Evolutionary conservation across 2,113 vertebrate species (phyloP), one percentile per base, ranked within the genome.

Genomic region (Nyctibius bracteatus): DNA sequence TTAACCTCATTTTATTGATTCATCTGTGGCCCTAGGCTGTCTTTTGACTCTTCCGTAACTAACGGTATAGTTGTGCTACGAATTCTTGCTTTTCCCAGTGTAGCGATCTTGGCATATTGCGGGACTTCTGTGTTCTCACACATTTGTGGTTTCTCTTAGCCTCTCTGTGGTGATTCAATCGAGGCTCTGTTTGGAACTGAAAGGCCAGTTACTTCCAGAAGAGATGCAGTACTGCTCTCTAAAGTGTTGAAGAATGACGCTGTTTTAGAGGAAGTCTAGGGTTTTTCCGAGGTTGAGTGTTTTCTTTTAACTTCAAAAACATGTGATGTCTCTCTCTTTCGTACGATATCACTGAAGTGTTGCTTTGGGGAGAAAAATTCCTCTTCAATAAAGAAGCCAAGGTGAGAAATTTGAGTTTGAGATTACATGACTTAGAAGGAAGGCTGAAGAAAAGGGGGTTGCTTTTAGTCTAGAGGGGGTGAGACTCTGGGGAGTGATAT

Each of bases 151-250:
- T 94, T 82, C 82, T 92, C 79, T 92, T 54, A 80, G 93, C 54
- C 79, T 88, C 79, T 88, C 88, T 96, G 93, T 84, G 44, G 88
- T 27, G 68, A 41, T 43, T 97, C 92, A 96, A 70, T 94, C 0
- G 51, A 83, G 90, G 90, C 95, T 97, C 88, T 96, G 96, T 96
- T 95, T 25, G 72, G 88, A 33, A 1, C 88, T 94, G 96, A 96
- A 96, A 96, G 94, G 83, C 86, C 61, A 35, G 67, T 94, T 88
- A 46, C 94, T 96, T 95, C 90, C 90, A 96, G 82, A 96, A 74
- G 82, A 92, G 85, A 86, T 79, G 82, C 90, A 47, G 65, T 18
- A 59, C 82, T 14, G 79, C 92, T 96, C 65, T 93, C 63, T 88
- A 75, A 96, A 94, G 75, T 15, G 1, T 21, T 74, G 92, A 96